These are phyloP conservation scores for Ametastegia equiseti DNA, from an alignment of 2,888 invertebrate genomes.

Conservation along the genomic window DNA sequence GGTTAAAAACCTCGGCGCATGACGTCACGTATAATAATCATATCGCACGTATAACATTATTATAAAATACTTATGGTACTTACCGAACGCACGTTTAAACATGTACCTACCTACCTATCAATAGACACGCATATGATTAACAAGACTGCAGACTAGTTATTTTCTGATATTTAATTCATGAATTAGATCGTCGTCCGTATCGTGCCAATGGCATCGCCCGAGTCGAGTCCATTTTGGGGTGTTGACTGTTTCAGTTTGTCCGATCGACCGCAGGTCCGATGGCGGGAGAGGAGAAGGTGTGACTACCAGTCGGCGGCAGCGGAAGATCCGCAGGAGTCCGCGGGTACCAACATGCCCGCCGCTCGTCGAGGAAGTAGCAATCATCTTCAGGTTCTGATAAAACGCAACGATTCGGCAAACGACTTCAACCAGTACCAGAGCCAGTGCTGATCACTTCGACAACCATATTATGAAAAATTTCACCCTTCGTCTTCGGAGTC, in stretches of 20 bases:
- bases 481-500: background rate
- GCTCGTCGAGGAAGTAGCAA: conserved; percentile 56
- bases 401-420: conserved; percentile 57
- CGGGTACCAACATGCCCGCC: conserved; percentile 45
- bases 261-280: conserved; percentile 84
- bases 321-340: conserved; percentile 65
- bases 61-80: too few species aligned
- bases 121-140: background rate
- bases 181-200: conserved; percentile 64
- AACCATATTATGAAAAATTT: background rate
- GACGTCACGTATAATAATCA: background rate
- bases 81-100: background rate
- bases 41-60: background rate
- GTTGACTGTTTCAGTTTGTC: conserved; percentile 84
- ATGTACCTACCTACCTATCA: background rate
- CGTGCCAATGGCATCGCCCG: conserved; percentile 69
- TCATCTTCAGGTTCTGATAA: conserved; percentile 58
- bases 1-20: background rate
- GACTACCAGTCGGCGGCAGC: conserved; percentile 80
- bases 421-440: conserved; percentile 64
- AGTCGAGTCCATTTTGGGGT: conserved; percentile 68
- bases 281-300: conserved; percentile 89
- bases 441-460: conserved; percentile 64
- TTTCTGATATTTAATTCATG: background rate
- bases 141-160: background rate